A percentile compares a stretch with the other conserved stretches of the same genome.
These are phyloP conservation scores for Tenthredo distinguenda DNA, from an alignment of 2,888 invertebrate species.

Conservation along the genomic window DNA sequence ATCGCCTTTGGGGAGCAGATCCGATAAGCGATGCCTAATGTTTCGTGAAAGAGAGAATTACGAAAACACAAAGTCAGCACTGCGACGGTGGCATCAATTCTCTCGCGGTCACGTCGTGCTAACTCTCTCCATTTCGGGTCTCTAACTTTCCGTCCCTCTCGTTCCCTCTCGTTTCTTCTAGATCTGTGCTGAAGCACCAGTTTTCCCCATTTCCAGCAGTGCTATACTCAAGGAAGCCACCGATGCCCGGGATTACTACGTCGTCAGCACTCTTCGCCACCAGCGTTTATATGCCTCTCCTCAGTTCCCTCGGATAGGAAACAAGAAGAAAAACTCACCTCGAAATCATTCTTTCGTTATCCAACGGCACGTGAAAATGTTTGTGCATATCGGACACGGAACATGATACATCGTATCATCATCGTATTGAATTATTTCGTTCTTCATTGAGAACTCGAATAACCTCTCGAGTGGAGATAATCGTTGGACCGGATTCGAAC, in stretches of 20 bases:
- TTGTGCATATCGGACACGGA: not conserved
- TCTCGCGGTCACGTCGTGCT: constrained; percentile 30
- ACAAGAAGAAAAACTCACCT: not conserved
- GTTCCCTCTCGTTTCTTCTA: not conserved
- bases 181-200: not conserved
- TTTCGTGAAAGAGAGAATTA: constrained; percentile 48
- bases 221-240: constrained; percentile 3
- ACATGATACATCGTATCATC: not conserved
- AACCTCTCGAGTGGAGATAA: constrained; percentile 24
- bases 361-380: not conserved
- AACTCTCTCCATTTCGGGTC: constrained; percentile 32
- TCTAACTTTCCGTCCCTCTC: constrained; percentile 11
- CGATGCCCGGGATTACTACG: constrained; percentile 25
- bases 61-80: constrained; percentile 50
- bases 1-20: not conserved
- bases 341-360: not conserved
- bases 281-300: constrained; percentile 6
- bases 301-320: not conserved
- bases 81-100: constrained; percentile 35
- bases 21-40: constrained; percentile 37
- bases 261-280: constrained; percentile 32
- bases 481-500: constrained; percentile 36
- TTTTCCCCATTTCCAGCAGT: constrained; percentile 31
- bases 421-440: not conserved
- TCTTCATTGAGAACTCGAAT: constrained; percentile 2